phyloP scores from a whole-genome alignment of 2,888 invertebrate species.

The Germaria angustata region DNA sequence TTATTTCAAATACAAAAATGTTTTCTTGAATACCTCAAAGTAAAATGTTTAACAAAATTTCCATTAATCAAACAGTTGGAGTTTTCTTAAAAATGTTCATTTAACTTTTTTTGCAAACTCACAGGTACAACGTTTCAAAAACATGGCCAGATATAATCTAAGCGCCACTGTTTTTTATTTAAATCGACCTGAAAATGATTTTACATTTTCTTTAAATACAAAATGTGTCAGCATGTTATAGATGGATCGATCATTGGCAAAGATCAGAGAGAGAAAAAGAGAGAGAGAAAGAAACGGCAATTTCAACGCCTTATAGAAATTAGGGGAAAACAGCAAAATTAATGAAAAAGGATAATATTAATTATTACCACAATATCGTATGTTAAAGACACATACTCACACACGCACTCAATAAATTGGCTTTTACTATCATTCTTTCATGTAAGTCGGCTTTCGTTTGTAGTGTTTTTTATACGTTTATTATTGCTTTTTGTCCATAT shows the following conservation, averaged over 20 bases:
- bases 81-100: no score
- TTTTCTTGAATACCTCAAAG: not conserved
- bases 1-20: not conserved
- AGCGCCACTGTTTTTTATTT: slow-evolving; percentile 62
- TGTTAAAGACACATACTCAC: slow-evolving; percentile 23
- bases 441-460: slow-evolving; percentile 44
- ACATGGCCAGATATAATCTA: slow-evolving; percentile 47
- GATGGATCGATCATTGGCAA: slow-evolving; percentile 1
- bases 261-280: slow-evolving; percentile 35
- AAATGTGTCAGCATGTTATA: slow-evolving; percentile 63
- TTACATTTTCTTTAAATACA: slow-evolving; percentile 19
- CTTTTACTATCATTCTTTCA: not conserved
- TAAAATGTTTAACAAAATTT: slow-evolving; percentile 29
- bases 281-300: slow-evolving; percentile 38
- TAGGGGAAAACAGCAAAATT: slow-evolving; percentile 6
- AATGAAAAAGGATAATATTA: slow-evolving; percentile 45
- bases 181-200: slow-evolving; percentile 32
- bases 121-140: slow-evolving; percentile 29
- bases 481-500: not conserved
- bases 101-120: slow-evolving; percentile 60
- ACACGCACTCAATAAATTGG: slow-evolving; percentile 2
- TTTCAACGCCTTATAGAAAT: slow-evolving; percentile 64
- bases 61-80: slow-evolving; percentile 68
- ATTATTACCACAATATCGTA: slow-evolving; percentile 54
- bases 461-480: slow-evolving; percentile 4